Conservation (phyloP, 2,113 vertebrate genomes). For the Colinus virginianus region DNA sequence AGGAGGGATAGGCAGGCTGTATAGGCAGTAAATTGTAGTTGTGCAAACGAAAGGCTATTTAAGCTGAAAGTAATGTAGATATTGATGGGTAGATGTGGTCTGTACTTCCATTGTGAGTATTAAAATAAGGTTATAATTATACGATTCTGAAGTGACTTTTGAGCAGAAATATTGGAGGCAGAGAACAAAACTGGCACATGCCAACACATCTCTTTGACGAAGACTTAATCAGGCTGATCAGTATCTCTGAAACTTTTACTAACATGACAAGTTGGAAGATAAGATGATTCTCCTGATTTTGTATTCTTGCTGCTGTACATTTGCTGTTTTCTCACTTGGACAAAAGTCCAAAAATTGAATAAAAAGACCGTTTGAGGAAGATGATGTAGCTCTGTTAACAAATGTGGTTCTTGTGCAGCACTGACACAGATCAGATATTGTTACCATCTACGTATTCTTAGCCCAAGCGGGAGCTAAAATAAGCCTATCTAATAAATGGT, state of each 20-base stretch:
- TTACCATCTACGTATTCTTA: not conserved
- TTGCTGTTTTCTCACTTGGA: not conserved
- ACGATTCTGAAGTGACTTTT: not conserved
- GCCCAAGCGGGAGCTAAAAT: not conserved
- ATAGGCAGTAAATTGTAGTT: not conserved
- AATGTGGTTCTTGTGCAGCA: fast-evolving
- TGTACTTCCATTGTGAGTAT: not conserved
- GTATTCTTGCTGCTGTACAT: not conserved
- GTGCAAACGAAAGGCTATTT: not conserved
- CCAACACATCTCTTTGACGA: not conserved
- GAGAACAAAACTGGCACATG: not conserved
- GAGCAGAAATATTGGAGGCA: not conserved
- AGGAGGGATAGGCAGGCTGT: not conserved
- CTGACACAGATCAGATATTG: not conserved
- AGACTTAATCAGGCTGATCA: not conserved
- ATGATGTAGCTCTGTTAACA: not conserved
- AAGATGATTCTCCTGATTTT: not conserved
- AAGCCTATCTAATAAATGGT: not conserved
- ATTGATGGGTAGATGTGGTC: not conserved
- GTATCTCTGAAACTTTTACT: not conserved
- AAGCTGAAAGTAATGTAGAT: not conserved
- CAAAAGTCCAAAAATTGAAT: not conserved
- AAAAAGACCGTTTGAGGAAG: not conserved
- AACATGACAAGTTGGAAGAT: not conserved
- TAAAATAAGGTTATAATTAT: not conserved